Percentiles rank a stretch among this genome's conserved stretches.
Evolutionary conservation across 2,797 vertebrate genomes (phyloP).

Genomic region (Momotus momota): DNA sequence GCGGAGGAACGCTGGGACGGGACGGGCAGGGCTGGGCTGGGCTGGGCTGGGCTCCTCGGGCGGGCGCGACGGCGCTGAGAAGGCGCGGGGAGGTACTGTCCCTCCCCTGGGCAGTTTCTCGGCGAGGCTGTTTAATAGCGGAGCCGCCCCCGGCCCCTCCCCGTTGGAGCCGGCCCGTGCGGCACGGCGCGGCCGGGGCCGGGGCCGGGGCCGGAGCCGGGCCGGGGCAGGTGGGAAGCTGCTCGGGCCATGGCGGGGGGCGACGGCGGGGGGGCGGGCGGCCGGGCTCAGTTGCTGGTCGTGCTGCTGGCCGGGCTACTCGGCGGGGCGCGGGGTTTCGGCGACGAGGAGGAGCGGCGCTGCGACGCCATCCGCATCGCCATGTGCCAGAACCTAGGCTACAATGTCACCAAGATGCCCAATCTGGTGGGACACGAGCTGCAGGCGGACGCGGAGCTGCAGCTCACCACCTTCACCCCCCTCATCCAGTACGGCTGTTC

Average conservation of each 20-base stretch:
- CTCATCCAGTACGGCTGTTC: conserved; percentile 99
- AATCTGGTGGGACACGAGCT: conserved; percentile 96
- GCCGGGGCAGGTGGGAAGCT: background rate
- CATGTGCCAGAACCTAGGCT: conserved; percentile 98
- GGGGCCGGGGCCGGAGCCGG: background rate
- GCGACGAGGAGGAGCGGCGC: conserved; percentile 93
- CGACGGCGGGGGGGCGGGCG: background rate
- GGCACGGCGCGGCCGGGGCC: conserved; percentile 26
- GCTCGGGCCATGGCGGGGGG: background rate
- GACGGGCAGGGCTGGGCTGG: background rate
- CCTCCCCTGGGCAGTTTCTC: conserved; percentile 49
- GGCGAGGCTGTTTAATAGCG: background rate
- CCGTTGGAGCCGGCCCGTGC: conserved; percentile 44
- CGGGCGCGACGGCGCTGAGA: background rate
- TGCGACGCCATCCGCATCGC: conserved; percentile 97
- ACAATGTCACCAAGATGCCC: conserved; percentile 99
- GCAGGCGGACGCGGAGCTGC: conserved; percentile 96
- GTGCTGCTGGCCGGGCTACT: conserved; percentile 18
- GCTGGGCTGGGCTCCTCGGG: background rate
- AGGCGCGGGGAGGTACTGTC: background rate
- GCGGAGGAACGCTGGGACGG: no score
- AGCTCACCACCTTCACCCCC: conserved; percentile 96
- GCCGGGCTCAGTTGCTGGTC: background rate
- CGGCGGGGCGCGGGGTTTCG: conserved; percentile 82
- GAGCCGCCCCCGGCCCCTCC: conserved; percentile 31